A percentile compares a stretch with the other conserved stretches of the same genome.
phyloP scores from a whole-genome alignment of 2,888 invertebrate species.

The Operophtera brumata region DNA sequence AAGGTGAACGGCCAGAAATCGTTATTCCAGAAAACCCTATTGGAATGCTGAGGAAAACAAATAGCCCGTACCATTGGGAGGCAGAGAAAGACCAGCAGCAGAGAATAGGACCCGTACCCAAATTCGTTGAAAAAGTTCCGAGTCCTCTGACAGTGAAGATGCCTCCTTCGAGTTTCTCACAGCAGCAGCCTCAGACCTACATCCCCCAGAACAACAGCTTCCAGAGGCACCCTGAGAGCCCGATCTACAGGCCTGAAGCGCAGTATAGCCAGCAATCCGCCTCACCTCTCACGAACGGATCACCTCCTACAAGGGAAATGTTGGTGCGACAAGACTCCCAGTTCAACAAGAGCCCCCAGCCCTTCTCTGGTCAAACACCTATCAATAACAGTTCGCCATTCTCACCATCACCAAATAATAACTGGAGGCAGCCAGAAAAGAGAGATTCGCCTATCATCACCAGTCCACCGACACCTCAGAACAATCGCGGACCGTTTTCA shows the following conservation, averaged over 20 bases:
- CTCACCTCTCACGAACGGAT: conserved; percentile 58
- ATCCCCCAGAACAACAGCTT: conserved; percentile 57
- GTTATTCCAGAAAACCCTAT: conserved; percentile 88
- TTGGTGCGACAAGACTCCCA: conserved; percentile 75
- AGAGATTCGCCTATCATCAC: conserved; percentile 65
- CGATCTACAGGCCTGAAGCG: conserved; percentile 74
- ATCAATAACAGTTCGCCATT: conserved; percentile 57
- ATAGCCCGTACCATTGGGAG: conserved; percentile 84
- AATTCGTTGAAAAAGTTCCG: conserved; percentile 71
- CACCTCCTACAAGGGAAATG: conserved; percentile 65
- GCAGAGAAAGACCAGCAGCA: conserved; percentile 80
- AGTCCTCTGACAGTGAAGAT: conserved; percentile 74
- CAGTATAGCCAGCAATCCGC: conserved; percentile 66
- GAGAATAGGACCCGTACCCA: conserved; percentile 71
- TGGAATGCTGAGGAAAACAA: conserved; percentile 84
- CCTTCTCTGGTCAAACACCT: conserved; percentile 63
- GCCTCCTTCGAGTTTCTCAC: conserved; percentile 63
- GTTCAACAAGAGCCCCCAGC: conserved; percentile 76
- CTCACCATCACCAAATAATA: conserved; percentile 70
- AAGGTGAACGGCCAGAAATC: conserved; percentile 85
- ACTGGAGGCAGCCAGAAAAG: conserved; percentile 73
- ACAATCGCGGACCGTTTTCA: conserved; percentile 53
- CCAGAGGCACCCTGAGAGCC: conserved; percentile 65
- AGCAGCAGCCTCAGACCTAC: conserved; percentile 67
- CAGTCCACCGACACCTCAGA: conserved; percentile 54